phyloP scores from a whole-genome alignment of 2,888 invertebrate genomes.

The Rotaria macrura region DNA sequence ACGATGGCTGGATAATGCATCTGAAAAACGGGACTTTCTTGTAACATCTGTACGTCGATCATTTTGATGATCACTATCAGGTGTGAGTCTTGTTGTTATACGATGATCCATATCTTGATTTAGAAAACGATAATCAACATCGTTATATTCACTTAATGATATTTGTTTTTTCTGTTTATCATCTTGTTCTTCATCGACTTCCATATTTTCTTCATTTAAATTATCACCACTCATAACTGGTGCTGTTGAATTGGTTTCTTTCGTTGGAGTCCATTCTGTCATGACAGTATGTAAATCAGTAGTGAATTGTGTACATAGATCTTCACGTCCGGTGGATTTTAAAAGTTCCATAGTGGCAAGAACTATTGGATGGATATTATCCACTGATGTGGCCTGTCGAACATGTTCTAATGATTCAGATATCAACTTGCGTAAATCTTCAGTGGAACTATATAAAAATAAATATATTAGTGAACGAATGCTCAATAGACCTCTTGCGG shows the following conservation, averaged over 20 bases:
- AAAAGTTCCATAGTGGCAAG: background rate
- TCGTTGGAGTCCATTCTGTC: too few species aligned
- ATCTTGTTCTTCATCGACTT: background rate
- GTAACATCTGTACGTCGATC: background rate
- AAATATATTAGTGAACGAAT: background rate
- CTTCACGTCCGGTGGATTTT: background rate
- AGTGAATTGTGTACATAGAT: background rate
- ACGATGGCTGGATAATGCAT: background rate
- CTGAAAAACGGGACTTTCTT: background rate
- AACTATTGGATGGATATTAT: background rate
- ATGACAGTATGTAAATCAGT: background rate
- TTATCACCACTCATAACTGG: background rate
- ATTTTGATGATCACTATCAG: background rate
- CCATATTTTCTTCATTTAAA: background rate
- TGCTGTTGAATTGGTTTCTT: background rate
- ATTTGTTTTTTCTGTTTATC: background rate
- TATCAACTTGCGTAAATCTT: background rate
- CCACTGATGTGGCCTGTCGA: background rate
- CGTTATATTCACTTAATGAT: background rate
- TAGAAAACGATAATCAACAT: conserved; percentile 18
- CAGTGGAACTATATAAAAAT: background rate
- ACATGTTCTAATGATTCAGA: background rate
- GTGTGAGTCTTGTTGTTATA: background rate
- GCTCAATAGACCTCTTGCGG: too few species aligned
- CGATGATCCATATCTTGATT: background rate